Evolutionary conservation across 2,797 vertebrate genomes (phyloP), one percentile per base, ranked within the genome.

Genomic region (Forpus xanthops): DNA sequence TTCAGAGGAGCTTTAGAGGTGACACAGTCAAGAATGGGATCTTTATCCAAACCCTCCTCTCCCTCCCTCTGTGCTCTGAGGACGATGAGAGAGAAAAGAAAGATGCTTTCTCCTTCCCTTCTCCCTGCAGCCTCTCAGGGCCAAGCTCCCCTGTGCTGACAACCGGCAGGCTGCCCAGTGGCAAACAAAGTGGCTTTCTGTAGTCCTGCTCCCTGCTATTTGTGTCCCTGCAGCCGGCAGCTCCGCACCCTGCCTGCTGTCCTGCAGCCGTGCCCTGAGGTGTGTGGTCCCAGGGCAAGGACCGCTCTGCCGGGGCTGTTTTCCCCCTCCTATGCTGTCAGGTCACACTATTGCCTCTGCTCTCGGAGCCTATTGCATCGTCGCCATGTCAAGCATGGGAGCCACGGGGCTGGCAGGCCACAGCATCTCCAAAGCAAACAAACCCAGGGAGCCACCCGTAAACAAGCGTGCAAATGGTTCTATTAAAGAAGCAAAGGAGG

Each of bases 381-480:
- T 80, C 2, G 0, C 65, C 2, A 1, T 78, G 84, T 58, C 35
- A 50, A 73, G 56, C 19, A 1, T 20, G 65, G 71, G 84, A 88
- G 85, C 12, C 1, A 83, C 42, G 64, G 28, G 73, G 76, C 41
- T 18, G 68, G 71, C 94, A 85, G 39, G 67, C 64, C 70, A 85
- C 90, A 79, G 73, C 73, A 50, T 35, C 90, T 97, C 97, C 95
- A 96, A 97, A 93, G 87, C 95, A 97, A 98, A 97, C 96, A 96
- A 91, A 83, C 72, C 73, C 90, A 47, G 85, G 89, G 88, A 88
- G 94, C 77, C 87, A 88, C 94, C 95, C 93, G 8, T 95, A 93
- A 96, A 89, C 87, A 90, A 33, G 94, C 87, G n/a, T 89, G 92
- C 61, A 85, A 93, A 35, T 41, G 60, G 42, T 65, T 42, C 23